Conservation (phyloP, 2,113 vertebrate genomes). For the Sarotherodon lohbergeri region DNA sequence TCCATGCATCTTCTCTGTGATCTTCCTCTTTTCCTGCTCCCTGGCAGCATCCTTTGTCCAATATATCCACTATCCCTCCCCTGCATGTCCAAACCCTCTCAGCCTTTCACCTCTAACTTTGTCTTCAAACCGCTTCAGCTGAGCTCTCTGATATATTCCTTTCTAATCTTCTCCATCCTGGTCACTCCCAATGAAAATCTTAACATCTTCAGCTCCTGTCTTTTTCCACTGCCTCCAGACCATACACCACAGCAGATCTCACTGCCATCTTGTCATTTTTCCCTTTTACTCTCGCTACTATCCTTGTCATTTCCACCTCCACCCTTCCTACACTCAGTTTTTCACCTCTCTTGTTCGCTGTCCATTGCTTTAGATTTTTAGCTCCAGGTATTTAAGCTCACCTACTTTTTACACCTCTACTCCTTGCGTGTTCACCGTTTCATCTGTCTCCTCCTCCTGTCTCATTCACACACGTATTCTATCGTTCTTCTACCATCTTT, state of each 20-base stretch:
- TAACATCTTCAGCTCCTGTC: not conserved
- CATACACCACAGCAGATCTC: not conserved
- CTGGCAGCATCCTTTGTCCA: not conserved
- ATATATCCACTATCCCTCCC: not conserved
- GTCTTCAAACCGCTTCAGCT: not conserved
- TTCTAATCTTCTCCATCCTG: not conserved
- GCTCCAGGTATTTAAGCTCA: not conserved
- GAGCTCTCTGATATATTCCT: not conserved
- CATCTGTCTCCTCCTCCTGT: not conserved
- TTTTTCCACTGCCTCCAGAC: not conserved
- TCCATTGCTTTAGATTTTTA: not conserved
- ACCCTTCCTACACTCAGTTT: not conserved
- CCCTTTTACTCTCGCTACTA: not conserved
- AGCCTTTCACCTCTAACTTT: not conserved
- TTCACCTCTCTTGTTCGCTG: not conserved
- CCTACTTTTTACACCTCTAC: not conserved
- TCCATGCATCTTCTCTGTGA: not conserved
- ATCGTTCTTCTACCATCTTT: not conserved
- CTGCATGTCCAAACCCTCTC: not conserved
- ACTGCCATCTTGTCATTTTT: not conserved
- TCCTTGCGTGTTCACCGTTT: not conserved
- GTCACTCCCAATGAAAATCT: not conserved
- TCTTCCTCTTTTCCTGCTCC: not conserved
- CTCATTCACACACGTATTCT: not conserved
- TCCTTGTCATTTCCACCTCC: not conserved